These are phyloP conservation scores for Trachymyrmex cornetzi DNA, from an alignment of 1,140 invertebrate species.

Conservation along the genomic window DNA sequence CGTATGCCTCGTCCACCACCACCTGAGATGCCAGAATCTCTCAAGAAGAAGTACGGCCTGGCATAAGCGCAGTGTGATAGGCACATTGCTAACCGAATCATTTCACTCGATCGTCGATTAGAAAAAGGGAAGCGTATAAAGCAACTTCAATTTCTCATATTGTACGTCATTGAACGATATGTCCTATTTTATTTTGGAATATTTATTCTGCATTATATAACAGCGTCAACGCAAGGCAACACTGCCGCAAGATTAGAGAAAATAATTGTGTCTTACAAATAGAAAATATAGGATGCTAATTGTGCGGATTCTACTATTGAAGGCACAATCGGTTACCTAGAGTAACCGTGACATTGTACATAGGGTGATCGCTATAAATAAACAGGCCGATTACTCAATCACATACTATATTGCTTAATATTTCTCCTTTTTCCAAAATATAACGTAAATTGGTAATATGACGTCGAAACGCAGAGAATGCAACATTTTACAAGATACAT, in stretches of 20 bases:
- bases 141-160: constrained; percentile 77
- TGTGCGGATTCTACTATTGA: constrained; percentile 37
- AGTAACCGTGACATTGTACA: constrained; percentile 81
- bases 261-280: constrained; percentile 55
- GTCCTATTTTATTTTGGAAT: constrained; percentile 59
- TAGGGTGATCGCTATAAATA: constrained; percentile 79
- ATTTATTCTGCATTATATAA: constrained; percentile 71
- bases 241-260: constrained; percentile 70
- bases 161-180: constrained; percentile 70
- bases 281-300: constrained; percentile 41
- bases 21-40: constrained; percentile 98
- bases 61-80: constrained; percentile 76
- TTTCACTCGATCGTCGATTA: constrained; percentile 66
- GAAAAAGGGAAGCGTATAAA: constrained; percentile 78
- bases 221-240: constrained; percentile 55
- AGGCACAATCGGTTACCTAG: constrained; percentile 63
- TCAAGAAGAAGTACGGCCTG: constrained; percentile 91
- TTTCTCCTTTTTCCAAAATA: constrained; percentile 18
- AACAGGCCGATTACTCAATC: constrained; percentile 69
- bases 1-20: constrained; percentile 98
- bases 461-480: background rate
- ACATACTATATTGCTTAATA: constrained; percentile 15
- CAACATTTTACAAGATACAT: constrained; percentile 7
- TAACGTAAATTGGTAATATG: background rate
- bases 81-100: constrained; percentile 64